Percentiles rank a stretch among this genome's conserved stretches.
Evolutionary conservation across 2,888 invertebrate genomes (phyloP).

Genomic region (Chorisops tibialis): DNA sequence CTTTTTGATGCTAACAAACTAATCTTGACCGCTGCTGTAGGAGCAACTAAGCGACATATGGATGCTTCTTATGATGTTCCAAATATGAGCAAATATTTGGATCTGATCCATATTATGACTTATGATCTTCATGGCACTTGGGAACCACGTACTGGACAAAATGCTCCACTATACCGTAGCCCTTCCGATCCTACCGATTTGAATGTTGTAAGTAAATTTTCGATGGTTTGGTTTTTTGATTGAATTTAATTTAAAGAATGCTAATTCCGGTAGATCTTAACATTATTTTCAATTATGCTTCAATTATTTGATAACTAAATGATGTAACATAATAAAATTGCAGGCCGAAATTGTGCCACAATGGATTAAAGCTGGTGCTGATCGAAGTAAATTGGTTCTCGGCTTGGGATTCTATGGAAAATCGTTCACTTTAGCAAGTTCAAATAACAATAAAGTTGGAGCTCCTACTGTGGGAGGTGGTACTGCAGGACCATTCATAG

Average conservation of each 20-base stretch:
- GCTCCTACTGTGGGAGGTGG: slow-evolving; percentile 52
- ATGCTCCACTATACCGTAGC: slow-evolving; percentile 53
- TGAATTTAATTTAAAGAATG: not conserved
- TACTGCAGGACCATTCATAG: slow-evolving; percentile 53
- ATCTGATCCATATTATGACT: slow-evolving; percentile 58
- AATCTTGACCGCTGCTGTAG: slow-evolving; percentile 56
- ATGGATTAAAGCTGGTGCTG: slow-evolving; percentile 48
- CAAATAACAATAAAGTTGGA: slow-evolving; percentile 48
- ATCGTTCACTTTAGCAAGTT: slow-evolving; percentile 49
- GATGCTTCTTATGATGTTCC: slow-evolving; percentile 56
- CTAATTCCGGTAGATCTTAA: not conserved
- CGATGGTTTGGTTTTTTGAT: not conserved
- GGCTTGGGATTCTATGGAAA: slow-evolving; percentile 52
- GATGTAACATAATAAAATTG: slow-evolving; percentile 2
- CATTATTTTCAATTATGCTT: not conserved
- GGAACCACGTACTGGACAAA: slow-evolving; percentile 53
- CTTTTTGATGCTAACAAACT: slow-evolving; percentile 47
- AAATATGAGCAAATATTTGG: slow-evolving; percentile 50
- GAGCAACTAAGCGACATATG: slow-evolving; percentile 51
- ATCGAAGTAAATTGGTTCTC: slow-evolving; percentile 46
- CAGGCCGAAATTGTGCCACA: slow-evolving; percentile 49
- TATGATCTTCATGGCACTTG: slow-evolving; percentile 59
- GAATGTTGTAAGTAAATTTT: slow-evolving; percentile 47
- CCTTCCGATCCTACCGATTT: slow-evolving; percentile 38
- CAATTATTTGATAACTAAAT: no score